Base-by-base conservation (phyloP, 2,888 invertebrate species). In the Rhagonycha lutea region DNA sequence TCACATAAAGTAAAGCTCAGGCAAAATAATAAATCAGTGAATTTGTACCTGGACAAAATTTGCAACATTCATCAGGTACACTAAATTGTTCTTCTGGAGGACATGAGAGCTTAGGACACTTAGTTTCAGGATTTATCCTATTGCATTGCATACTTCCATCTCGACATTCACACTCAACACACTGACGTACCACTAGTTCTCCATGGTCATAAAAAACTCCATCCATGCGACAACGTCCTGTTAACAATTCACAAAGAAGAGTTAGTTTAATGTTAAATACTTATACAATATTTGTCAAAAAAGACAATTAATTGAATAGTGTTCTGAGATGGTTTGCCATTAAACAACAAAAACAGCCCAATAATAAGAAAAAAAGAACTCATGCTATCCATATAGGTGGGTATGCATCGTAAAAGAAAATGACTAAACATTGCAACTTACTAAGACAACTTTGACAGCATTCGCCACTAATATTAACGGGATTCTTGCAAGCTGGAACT, bases 401-500 rank as follows among this genome's bases (percentile, higher is more conserved):
- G 47, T 18, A 18, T 18, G 18, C 18, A 18, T 18, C n/a, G 47
- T 47, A 47, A 47, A 47, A 47, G 47, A 47, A 47, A 47, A 47
- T 47, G 12, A 47, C 47, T 47, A 47, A 47, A 47, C 47, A 63
- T 67, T 75, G 12, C n/a, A 80, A 91, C 95, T 92, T 90, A 96
- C 96, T 94, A 85, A 95, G 91, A 89, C 96, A 97, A 84, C 92
- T 92, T 78, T 95, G 94, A 88, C 96, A 97, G 88, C 96, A 96
- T 86, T 95, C 93, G 81, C 94, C 95, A 80, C 92, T 92, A 83
- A 92, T 91, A 84, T 92, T 89, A 78, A 94, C 93, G 82, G 96
- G 96, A 88, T 95, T 92, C 88, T 94, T 94, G 89, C 96, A 97
- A 82, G 91, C 91, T 76, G 92, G 90, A 84, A 91, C 90, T 72